Conservation (phyloP, 2,888 invertebrate species). For the Malthinus seriepunctatus region DNA sequence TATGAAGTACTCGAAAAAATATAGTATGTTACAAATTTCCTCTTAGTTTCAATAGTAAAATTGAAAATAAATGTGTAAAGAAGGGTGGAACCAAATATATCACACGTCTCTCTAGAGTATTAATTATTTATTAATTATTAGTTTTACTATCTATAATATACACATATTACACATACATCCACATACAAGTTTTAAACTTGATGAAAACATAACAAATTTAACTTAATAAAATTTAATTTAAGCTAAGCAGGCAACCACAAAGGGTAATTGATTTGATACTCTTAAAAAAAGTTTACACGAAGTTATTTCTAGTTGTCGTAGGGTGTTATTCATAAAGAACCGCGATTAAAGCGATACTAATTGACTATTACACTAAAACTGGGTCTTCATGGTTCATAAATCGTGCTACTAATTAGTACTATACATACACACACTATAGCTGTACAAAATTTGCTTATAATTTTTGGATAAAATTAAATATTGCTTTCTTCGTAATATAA, state of each 20-base stretch:
- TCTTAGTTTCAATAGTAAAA: constrained; percentile 46
- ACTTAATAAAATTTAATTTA: not conserved
- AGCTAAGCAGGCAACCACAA: too few species aligned
- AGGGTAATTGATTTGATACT: too few species aligned
- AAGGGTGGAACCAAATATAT: constrained; percentile 43
- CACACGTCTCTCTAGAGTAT: constrained; percentile 43
- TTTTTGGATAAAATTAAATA: constrained; percentile 22
- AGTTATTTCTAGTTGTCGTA: constrained; percentile 15
- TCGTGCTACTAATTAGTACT: constrained; percentile 41
- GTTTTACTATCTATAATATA: constrained; percentile 18
- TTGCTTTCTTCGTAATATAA: not conserved
- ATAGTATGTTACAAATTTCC: constrained; percentile 39
- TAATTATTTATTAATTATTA: constrained; percentile 49
- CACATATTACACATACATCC: too few species aligned
- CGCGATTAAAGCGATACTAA: constrained; percentile 41
- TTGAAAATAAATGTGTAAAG: constrained; percentile 50
- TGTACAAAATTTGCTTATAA: constrained; percentile 24
- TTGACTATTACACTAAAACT: constrained; percentile 43
- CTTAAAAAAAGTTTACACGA: not conserved
- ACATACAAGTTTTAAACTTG: constrained; percentile 4
- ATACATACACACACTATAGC: constrained; percentile 24
- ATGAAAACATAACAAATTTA: constrained; percentile 1
- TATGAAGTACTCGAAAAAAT: constrained; percentile 40
- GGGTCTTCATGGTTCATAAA: constrained; percentile 42
- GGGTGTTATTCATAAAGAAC: constrained; percentile 37